Conservation (phyloP, 2,113 vertebrate genomes). For the Amazona vittata region DNA sequence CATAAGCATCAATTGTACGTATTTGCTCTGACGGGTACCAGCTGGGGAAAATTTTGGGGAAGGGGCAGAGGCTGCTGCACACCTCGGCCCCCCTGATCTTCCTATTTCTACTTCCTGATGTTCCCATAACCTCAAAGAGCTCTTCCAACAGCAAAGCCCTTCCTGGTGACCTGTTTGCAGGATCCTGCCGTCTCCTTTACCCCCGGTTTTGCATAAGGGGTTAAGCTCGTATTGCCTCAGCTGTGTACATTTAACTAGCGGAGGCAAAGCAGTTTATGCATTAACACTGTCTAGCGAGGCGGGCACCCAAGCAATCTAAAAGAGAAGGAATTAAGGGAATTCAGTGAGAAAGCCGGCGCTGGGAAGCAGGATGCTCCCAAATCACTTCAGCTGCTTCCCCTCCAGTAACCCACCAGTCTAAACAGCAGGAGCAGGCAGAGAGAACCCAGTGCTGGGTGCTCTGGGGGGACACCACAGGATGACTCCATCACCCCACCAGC, state of each 20-base stretch:
- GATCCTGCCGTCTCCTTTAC: background rate
- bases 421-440: background rate
- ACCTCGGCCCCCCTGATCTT: accelerated
- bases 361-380: background rate
- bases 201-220: accelerated
- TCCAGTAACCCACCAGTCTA: accelerated
- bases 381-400: background rate
- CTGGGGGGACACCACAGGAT: background rate
- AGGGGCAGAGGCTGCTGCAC: background rate
- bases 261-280: background rate
- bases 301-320: background rate
- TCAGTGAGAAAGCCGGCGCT: accelerated
- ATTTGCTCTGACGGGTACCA: background rate
- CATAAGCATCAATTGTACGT: background rate
- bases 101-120: background rate
- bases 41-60: background rate
- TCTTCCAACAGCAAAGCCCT: background rate
- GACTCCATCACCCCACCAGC: background rate
- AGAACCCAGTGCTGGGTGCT: accelerated
- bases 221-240: background rate
- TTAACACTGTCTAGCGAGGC: background rate
- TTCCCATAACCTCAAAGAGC: background rate
- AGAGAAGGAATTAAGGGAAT: background rate
- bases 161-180: background rate
- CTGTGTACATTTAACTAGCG: accelerated